These are phyloP conservation scores for Cygnus olor DNA, from an alignment of 2,797 vertebrate genomes.

Conservation along the genomic window DNA sequence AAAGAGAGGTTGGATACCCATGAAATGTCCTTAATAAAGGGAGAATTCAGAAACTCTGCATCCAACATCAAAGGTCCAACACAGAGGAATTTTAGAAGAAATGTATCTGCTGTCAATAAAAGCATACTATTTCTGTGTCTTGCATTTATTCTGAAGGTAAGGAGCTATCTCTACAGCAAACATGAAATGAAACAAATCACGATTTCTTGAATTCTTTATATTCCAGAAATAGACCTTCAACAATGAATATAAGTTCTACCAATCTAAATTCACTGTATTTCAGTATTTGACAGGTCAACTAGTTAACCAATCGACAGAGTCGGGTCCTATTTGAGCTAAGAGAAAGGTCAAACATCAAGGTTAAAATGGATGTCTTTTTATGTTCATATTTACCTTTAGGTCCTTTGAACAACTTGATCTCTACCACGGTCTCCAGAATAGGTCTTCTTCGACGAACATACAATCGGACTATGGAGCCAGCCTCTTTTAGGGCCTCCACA, in stretches of 20 bases:
- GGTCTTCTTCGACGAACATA: constrained; percentile 94
- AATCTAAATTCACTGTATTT: background rate
- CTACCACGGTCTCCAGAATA: constrained; percentile 93
- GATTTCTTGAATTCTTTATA: background rate
- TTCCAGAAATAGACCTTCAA: background rate
- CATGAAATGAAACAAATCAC: background rate
- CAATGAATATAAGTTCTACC: background rate
- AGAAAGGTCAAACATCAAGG: background rate
- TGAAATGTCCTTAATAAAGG: background rate
- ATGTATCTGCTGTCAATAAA: background rate
- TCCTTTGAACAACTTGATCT: constrained; percentile 97
- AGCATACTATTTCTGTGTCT: background rate
- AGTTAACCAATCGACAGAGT: background rate
- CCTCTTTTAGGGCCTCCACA: constrained; percentile 94
- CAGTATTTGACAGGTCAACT: background rate
- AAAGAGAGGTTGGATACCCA: background rate
- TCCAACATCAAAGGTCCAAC: background rate
- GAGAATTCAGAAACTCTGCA: background rate
- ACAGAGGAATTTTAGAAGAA: background rate
- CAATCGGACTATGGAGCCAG: constrained; percentile 92
- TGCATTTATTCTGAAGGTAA: background rate
- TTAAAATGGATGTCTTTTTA: background rate
- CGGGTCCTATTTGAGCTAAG: background rate
- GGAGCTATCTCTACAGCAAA: background rate
- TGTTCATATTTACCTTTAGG: constrained; percentile 87